Evolutionary conservation across 2,113 vertebrate species (phyloP).

Genomic region (Oncorhynchus mykiss): DNA sequence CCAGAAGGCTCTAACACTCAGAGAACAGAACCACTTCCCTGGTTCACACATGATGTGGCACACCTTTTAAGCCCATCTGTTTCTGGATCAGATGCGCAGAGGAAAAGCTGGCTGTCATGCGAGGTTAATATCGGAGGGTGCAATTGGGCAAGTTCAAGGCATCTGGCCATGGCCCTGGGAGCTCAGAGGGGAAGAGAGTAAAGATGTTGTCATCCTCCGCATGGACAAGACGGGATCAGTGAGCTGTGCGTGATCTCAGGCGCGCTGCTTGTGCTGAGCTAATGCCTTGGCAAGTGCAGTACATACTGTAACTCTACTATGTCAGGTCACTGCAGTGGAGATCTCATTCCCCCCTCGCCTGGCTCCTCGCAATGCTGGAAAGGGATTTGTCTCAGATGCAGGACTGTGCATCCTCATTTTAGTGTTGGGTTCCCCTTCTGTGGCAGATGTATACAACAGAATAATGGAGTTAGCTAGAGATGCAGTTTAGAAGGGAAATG

Average conservation of each 20-base stretch:
- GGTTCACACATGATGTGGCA: slow-evolving; percentile 20
- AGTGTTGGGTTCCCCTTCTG: too few species aligned
- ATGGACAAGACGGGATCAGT: neutral
- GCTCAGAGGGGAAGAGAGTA: neutral
- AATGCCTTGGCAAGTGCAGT: neutral
- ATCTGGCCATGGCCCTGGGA: slow-evolving; percentile 26
- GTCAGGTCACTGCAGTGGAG: too few species aligned
- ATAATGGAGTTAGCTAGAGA: too few species aligned
- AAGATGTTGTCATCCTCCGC: neutral
- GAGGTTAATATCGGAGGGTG: slow-evolving; percentile 24
- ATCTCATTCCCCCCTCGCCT: too few species aligned
- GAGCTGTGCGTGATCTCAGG: neutral
- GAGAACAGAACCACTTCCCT: neutral
- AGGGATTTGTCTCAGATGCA: too few species aligned
- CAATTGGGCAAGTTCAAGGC: slow-evolving; percentile 32
- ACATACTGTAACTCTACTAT: neutral
- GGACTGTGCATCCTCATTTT: too few species aligned
- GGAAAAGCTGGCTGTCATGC: slow-evolving; percentile 31
- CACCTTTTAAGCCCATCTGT: slow-evolving; percentile 31
- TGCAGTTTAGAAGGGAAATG: too few species aligned
- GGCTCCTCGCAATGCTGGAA: too few species aligned
- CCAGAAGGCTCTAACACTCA: neutral
- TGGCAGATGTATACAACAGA: too few species aligned
- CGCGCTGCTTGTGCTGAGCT: neutral
- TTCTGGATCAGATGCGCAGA: neutral